A percentile compares a stretch with the other conserved stretches of the same genome.
These are phyloP conservation scores for Dimorphilus gyrociliatus DNA, from an alignment of 2,888 invertebrate species.

Conservation along the genomic window DNA sequence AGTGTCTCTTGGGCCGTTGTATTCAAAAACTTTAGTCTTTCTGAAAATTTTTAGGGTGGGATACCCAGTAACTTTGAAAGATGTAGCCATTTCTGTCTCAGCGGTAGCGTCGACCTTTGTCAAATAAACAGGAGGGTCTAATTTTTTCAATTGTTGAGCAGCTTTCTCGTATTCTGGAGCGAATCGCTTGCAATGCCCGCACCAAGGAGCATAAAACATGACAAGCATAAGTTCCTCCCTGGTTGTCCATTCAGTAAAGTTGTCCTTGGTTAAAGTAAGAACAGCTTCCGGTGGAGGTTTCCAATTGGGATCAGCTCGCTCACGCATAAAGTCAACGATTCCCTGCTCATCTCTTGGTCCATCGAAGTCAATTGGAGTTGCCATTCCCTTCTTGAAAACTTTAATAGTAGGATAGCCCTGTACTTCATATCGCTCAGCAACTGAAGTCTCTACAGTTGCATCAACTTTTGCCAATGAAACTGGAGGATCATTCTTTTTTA, in stretches of 20 bases:
- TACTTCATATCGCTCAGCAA: constrained; percentile 38
- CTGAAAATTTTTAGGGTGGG: constrained; percentile 44
- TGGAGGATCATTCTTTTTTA: constrained; percentile 15
- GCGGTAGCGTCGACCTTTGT: constrained; percentile 43
- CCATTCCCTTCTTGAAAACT: constrained; percentile 31
- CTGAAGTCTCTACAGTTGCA: constrained; percentile 38
- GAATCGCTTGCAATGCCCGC: constrained; percentile 42
- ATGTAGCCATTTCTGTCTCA: constrained; percentile 39
- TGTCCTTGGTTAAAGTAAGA: constrained; percentile 36
- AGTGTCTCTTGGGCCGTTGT: constrained; percentile 39
- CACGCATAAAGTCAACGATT: constrained; percentile 42
- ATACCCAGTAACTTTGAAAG: constrained; percentile 40
- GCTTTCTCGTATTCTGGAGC: constrained; percentile 44
- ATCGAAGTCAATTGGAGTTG: constrained; percentile 23
- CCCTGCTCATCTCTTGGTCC: constrained; percentile 33
- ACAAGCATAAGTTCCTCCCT: constrained; percentile 40
- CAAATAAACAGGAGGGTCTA: constrained; percentile 37
- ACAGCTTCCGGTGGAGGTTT: constrained; percentile 43
- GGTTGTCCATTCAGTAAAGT: constrained; percentile 37
- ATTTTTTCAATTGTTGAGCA: constrained; percentile 34
- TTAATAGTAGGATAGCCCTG: constrained; percentile 43
- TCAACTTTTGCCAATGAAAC: constrained; percentile 22
- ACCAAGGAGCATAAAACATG: constrained; percentile 48
- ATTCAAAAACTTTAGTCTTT: constrained; percentile 37
- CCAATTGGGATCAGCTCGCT: constrained; percentile 41